Evolutionary conservation across 2,113 vertebrate species (phyloP), one percentile per base, ranked within the genome.

Genomic region (Columba livia): DNA sequence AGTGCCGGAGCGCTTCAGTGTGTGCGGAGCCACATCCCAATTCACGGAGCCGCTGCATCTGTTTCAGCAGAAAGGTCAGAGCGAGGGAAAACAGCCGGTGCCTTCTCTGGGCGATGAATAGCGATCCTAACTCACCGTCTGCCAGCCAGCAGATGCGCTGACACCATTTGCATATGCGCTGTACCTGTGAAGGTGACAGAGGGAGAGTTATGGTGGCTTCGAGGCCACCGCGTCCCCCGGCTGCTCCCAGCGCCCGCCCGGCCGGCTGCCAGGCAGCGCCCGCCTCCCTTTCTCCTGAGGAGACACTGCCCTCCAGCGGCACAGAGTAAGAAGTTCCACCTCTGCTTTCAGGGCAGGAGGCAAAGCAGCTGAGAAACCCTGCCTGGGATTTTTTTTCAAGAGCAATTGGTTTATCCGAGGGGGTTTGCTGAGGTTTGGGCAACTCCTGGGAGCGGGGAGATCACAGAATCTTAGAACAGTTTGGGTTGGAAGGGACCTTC

Each of bases 271-370:
- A 51, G 74, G 29, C 29, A n/a, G 15, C 79, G 5, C 4, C 77
- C 34, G 36, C 40, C 62, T 19, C 50, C 5, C 31, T 60, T 66
- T 94, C 91, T 95, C 38, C 15, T 78, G 32, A 78, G 85, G 31
- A 95, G 70, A 97, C 19, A 72, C 97, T 97, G 96, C 10, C 97
- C 97, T 96, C 98, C 97, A 77, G 97, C 96, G 98, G 97, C 66
- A 18, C 9, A 2, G 20, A 50, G n/a, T 16, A 70, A 92, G 89
- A n/a, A 97, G 21, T 67, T 56, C 92, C 86, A 40, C 67, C 31
- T 9, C 40, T 12, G 48, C 60, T 29, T 3, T 29, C 67, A 15
- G 31, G 11, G 4, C 47, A 0, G 29, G 38, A 14, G 34, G 9
- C 36, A 0, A 29, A 7, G 21, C 0, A 34, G 8, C 69, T 2